Evolutionary conservation across 2,797 vertebrate genomes (phyloP), one percentile per base, ranked within the genome.

Genomic region (Fistularia commersonii): DNA sequence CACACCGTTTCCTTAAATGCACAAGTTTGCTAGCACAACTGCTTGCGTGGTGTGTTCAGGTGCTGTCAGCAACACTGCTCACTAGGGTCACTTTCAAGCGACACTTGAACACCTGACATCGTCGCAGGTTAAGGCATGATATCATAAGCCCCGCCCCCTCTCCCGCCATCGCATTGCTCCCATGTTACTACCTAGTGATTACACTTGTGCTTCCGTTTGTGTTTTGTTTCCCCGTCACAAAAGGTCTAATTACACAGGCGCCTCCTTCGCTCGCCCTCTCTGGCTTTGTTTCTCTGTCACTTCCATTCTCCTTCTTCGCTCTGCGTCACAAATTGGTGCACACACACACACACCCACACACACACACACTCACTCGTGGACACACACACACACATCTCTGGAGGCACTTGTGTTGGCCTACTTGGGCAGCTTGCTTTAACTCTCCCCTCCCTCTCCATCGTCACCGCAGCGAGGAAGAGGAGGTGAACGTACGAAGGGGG

Each of bases 351-450:
- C 32, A 51, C 51, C 57, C 31, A 32, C 58, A 69, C 51, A 55
- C 37, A 50, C 41, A 54, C 48, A 67, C 38, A 49, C 35, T 61
- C 40, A 53, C 48, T n/a, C n/a, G n/a, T n/a, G n/a, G n/a, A 48
- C 39, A 57, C 50, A 57, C 41, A 51, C 51, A 63, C 47, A 61
- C 53, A 70, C 63, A 41, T 62, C 80, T 80, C 81, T 67, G 49
- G 78, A 76, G 83, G 80, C 78, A 67, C 48, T 68, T 64, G 72
- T 59, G 70, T 72, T 86, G 85, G 78, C 83, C 85, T 87, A 85
- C 67, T 76, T 87, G 74, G 80, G 70, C 15, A 46, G 71, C 80
- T 75, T 73, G 77, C 71, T 80, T 85, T 67, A 86, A 80, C 76
- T 82, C 53, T 78, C 72, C 66, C 55, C 66, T 66, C 53, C 60